Evolutionary conservation across 2,113 vertebrate genomes (phyloP).

Genomic region (Plecotus auritus): DNA sequence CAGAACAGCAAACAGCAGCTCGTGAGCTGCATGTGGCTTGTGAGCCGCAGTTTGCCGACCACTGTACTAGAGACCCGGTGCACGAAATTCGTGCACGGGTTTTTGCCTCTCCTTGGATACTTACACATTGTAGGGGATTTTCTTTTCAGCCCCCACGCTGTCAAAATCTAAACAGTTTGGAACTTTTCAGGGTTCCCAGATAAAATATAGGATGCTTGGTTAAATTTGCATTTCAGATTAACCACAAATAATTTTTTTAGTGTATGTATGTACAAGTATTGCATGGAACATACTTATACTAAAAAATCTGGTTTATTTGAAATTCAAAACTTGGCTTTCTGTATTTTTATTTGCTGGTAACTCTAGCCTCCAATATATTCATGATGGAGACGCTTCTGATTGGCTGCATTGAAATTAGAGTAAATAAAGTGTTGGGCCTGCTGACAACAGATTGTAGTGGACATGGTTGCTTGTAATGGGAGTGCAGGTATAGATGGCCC

Average conservation of each 20-base stretch:
- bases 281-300: not conserved
- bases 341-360: not conserved
- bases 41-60: no score
- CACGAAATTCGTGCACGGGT: not conserved
- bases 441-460: not conserved
- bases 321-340: not conserved
- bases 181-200: not conserved
- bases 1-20: no score
- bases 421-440: no score
- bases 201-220: not conserved
- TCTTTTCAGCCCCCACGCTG: not conserved
- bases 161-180: not conserved
- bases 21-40: no score
- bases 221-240: slow-evolving; percentile 6
- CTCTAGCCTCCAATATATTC: not conserved
- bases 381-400: not conserved
- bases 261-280: not conserved
- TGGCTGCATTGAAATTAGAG: not conserved
- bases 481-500: not conserved
- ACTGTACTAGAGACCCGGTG: not conserved
- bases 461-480: not conserved
- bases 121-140: not conserved
- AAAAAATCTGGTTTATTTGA: not conserved
- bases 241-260: not conserved
- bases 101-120: not conserved